A percentile compares a stretch with the other conserved stretches of the same genome.
Evolutionary conservation across 1,140 invertebrate species (phyloP).

Genomic region (Mesaphorura yosii): DNA sequence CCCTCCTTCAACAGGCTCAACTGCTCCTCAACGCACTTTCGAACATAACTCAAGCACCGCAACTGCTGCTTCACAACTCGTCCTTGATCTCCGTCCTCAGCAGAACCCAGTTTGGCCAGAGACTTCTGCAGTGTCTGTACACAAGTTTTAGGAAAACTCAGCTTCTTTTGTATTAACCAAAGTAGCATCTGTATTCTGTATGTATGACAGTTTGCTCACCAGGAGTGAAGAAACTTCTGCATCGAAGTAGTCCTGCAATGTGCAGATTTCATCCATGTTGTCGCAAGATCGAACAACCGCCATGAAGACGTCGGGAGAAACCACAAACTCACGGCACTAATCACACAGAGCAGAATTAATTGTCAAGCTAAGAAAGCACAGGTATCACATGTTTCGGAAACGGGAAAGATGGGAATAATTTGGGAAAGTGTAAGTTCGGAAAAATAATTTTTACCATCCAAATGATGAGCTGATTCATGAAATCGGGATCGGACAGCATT

Average conservation of each 20-base stretch:
- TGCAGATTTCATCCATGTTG: constrained; percentile 64
- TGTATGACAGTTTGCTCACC: too few relatives aligned
- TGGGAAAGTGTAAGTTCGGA: constrained; percentile 7
- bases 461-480: constrained; percentile 81
- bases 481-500: constrained; percentile 82
- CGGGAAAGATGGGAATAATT: not conserved
- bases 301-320: constrained; percentile 71
- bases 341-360: too few relatives aligned
- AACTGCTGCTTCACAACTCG: constrained; percentile 69
- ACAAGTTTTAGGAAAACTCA: not conserved
- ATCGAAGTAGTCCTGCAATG: constrained; percentile 62
- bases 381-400: too few relatives aligned
- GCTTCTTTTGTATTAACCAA: too few relatives aligned
- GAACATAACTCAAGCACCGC: constrained; percentile 71
- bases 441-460: constrained; percentile 60
- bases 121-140: not conserved
- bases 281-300: constrained; percentile 64
- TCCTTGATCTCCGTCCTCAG: not conserved
- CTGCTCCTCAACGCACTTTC: constrained; percentile 57
- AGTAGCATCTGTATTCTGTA: too few relatives aligned
- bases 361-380: too few relatives aligned
- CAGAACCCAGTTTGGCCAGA: too few relatives aligned
- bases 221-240: too few relatives aligned
- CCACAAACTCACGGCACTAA: constrained; percentile 61
- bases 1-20: constrained; percentile 50